Base-by-base conservation (phyloP, 2,797 vertebrate genomes). In the Dermochelys coriacea region DNA sequence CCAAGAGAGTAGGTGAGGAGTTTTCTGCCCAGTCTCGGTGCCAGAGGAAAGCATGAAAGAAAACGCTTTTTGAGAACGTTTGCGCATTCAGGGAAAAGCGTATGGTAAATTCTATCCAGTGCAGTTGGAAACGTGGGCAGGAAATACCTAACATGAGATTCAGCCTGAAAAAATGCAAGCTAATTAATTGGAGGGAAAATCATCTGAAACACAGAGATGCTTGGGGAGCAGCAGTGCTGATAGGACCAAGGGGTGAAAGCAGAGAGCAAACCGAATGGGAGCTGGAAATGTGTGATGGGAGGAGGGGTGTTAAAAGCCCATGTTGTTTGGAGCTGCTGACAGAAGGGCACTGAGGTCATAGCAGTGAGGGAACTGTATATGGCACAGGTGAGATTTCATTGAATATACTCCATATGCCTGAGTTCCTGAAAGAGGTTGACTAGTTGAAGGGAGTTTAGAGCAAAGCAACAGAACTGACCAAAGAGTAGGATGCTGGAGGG, bases 61-160 rank as follows among this genome's bases (percentile, higher is more conserved):
- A 68, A 82, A n/a, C 3, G 0, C 2, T 45, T 31, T 9, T 29
- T 52, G 81, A 57, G 0, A 27, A 25, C 8, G 31, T 2, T 52
- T 51, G 7, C 4, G 19, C 29, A 21, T 6, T 18, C 0, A 1
- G 78, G 59, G n/a, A 47, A 4, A 41, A 9, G 29, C 0, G 2
- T 8, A 11, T 14, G n/a, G 61, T 31, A 11, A 51, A 1, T 82
- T n/a, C 41, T 47, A 45, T 9, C 41, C 18, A 3, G 27, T 8
- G 5, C 14, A 71, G n/a, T 41, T 71, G 64, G n/a, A 71, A 41
- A 71, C 10, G 19, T 71, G 64, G 1, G 37, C 0, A 29, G 54
- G 74, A 34, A 8, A 1, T 1, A 0, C 7, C 18, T 37, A n/a
- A 18, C 8, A 8, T 0, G 0, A 0, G 0, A 23, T 21, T 57